These are phyloP conservation scores for Tiliqua scincoides DNA, from an alignment of 2,113 vertebrate genomes.

Conservation along the genomic window DNA sequence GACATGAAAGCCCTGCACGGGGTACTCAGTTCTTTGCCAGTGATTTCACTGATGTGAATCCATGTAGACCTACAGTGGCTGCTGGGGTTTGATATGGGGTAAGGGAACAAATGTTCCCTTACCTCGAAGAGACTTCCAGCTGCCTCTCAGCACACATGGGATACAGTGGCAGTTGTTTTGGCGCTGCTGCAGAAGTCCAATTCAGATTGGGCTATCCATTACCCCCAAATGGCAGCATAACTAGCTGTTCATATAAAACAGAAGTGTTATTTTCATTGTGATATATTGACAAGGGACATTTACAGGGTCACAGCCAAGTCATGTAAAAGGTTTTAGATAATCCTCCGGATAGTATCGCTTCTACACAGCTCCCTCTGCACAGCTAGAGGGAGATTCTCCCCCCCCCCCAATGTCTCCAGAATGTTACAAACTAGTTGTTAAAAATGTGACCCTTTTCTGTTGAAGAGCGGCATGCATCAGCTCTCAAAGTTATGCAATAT, in stretches of 20 bases:
- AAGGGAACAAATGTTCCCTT: no score
- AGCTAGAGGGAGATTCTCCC: not conserved
- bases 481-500: slow-evolving; percentile 27
- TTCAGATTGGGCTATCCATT: no score
- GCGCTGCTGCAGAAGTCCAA: no score
- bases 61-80: no score
- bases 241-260: not conserved
- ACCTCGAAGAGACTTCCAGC: no score
- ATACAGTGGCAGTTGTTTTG: no score
- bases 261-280: not conserved
- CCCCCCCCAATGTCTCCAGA: not conserved
- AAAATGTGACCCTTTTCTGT: not conserved
- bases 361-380: no score
- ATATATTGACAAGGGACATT: not conserved
- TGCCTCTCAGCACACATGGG: no score
- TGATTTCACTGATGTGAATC: no score
- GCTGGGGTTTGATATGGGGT: no score
- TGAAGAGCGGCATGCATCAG: not conserved
- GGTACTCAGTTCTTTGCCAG: no score
- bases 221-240: not conserved
- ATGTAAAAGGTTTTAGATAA: slow-evolving; percentile 1
- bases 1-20: no score
- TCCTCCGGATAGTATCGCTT: not conserved
- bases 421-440: not conserved
- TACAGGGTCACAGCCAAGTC: not conserved